Conservation (phyloP, 2,888 invertebrate genomes). For the Dysmachus trigonus region DNA sequence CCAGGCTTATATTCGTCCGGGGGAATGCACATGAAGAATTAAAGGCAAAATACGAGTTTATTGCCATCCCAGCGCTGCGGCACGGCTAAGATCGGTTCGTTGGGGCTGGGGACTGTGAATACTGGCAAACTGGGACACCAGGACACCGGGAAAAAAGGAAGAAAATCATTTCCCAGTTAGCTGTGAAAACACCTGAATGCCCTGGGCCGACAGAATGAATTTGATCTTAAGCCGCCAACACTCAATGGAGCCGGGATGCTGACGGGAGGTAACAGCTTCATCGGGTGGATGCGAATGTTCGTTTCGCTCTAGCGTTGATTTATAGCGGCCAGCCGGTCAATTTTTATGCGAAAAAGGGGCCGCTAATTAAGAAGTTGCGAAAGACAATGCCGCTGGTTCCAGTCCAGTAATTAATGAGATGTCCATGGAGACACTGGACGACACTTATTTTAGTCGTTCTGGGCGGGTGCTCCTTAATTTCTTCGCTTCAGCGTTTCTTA, state of each 20-base stretch:
- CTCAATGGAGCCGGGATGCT: background rate
- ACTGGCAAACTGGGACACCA: background rate
- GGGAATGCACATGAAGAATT: background rate
- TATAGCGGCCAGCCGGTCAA: background rate
- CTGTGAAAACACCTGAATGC: background rate
- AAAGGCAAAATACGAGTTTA: background rate
- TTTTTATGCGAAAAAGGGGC: background rate
- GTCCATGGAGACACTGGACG: background rate
- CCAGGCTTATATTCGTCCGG: background rate
- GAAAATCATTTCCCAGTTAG: conserved; percentile 11
- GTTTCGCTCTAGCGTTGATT: background rate
- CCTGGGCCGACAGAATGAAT: background rate
- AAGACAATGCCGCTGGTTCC: background rate
- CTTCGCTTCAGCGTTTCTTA: conserved; percentile 15
- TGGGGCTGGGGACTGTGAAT: background rate
- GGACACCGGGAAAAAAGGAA: background rate
- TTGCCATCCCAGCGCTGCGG: background rate
- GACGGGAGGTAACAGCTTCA: background rate
- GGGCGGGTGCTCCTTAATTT: conserved; percentile 8
- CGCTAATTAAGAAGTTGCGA: conserved; percentile 21
- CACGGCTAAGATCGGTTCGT: background rate
- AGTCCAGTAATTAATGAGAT: conserved; percentile 22
- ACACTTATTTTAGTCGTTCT: background rate
- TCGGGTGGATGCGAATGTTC: background rate
- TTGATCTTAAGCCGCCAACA: background rate